phyloP scores from a whole-genome alignment of 2,113 vertebrate species.

The Rhea americana region DNA sequence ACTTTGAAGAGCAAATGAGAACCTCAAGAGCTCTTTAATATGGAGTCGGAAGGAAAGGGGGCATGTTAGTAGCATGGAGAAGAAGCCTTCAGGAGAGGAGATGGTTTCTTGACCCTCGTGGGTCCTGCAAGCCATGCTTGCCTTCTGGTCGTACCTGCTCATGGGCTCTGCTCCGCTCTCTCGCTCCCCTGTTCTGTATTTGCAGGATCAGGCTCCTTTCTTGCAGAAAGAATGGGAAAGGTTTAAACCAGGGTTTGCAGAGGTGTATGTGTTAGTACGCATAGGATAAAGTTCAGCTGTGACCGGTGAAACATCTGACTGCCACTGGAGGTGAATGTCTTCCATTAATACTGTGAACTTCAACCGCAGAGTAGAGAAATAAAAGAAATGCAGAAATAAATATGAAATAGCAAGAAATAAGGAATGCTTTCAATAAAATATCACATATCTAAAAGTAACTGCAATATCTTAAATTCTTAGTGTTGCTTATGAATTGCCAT shows the following conservation, averaged over 20 bases:
- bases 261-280: background rate
- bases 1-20: background rate
- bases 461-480: background rate
- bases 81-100: background rate
- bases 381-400: background rate
- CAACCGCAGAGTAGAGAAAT: background rate
- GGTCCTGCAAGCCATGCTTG: background rate
- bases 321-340: background rate
- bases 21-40: background rate
- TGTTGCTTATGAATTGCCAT: background rate
- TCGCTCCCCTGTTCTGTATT: background rate
- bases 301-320: background rate
- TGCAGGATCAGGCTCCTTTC: accelerated
- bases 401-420: too few species aligned
- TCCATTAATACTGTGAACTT: background rate
- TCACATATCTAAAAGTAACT: background rate
- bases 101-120: background rate
- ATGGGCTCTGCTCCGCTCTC: too few species aligned
- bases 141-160: background rate
- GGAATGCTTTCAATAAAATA: background rate
- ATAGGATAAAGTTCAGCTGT: background rate
- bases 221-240: background rate
- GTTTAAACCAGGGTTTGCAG: background rate
- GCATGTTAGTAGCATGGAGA: background rate
- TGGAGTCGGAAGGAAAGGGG: too few species aligned